phyloP scores from a whole-genome alignment of 2,888 invertebrate genomes.

The Leptura quadrifasciata region DNA sequence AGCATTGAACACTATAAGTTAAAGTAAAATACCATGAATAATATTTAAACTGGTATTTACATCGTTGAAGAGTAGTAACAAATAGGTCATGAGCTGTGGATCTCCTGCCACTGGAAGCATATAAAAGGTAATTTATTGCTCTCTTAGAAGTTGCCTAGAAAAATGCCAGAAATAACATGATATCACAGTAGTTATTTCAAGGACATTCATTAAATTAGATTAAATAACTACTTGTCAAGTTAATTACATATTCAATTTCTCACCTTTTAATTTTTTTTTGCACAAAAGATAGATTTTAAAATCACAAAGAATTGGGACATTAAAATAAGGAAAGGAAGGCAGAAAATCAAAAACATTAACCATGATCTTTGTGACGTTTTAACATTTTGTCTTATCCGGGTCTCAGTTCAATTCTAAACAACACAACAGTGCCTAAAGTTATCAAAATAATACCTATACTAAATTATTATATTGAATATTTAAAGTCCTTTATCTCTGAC shows the following conservation, averaged over 20 bases:
- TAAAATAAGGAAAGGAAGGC: background rate
- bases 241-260: background rate
- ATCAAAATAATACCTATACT: too few species aligned
- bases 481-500: too few species aligned
- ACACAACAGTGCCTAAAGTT: too few species aligned
- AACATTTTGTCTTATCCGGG: too few species aligned
- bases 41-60: too few species aligned
- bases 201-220: background rate
- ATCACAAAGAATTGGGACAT: background rate
- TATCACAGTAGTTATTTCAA: background rate
- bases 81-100: background rate
- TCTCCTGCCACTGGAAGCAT: background rate
- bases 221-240: background rate
- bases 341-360: background rate
- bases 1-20: background rate
- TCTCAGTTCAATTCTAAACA: too few species aligned
- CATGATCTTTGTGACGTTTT: too few species aligned
- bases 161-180: background rate
- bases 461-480: too few species aligned
- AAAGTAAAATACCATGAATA: background rate
- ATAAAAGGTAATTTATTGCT: background rate
- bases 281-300: background rate
- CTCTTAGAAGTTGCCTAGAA: background rate
- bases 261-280: too few species aligned
- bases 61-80: background rate